Conservation (phyloP, 1,140 invertebrate genomes). For the Zaprionus davidi region DNA sequence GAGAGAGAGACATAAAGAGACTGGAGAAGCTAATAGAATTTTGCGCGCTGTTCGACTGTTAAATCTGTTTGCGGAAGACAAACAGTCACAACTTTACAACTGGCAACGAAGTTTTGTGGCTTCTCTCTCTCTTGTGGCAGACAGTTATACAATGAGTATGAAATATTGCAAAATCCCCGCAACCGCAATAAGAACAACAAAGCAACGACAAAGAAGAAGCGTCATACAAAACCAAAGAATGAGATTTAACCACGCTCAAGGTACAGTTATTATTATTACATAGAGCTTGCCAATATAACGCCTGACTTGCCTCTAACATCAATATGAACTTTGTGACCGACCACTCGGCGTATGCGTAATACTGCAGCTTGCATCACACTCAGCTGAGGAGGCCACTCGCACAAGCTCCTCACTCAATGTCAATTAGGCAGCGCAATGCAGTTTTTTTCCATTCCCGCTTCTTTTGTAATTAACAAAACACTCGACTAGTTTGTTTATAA, state of each 20-base stretch:
- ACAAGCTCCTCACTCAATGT: constrained; percentile 20
- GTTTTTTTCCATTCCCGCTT: neutral
- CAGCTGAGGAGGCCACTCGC: neutral
- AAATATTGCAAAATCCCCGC: constrained; percentile 32
- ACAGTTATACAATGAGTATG: constrained; percentile 23
- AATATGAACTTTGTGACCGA: constrained; percentile 27
- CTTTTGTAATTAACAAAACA: constrained; percentile 29
- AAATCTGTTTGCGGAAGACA: constrained; percentile 60
- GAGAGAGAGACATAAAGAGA: constrained; percentile 5
- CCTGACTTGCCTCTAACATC: constrained; percentile 8
- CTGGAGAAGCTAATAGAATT: constrained; percentile 17
- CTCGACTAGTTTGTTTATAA: constrained; percentile 23
- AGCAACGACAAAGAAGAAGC: constrained; percentile 6
- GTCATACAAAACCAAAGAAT: neutral
- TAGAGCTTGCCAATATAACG: constrained; percentile 9
- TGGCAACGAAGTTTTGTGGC: constrained; percentile 48
- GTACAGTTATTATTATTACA: constrained; percentile 31
- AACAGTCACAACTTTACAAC: constrained; percentile 23
- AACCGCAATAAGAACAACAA: constrained; percentile 36
- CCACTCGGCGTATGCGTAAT: constrained; percentile 39
- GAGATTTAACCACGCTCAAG: constrained; percentile 23
- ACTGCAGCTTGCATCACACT: constrained; percentile 27
- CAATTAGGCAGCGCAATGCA: constrained; percentile 12
- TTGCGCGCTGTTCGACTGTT: constrained; percentile 17
- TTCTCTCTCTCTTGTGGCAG: constrained; percentile 12